Evolutionary conservation across 35 echinoderm and acorn worm species (phyloP).

Genomic region (Apostichopus parvimensis): DNA sequence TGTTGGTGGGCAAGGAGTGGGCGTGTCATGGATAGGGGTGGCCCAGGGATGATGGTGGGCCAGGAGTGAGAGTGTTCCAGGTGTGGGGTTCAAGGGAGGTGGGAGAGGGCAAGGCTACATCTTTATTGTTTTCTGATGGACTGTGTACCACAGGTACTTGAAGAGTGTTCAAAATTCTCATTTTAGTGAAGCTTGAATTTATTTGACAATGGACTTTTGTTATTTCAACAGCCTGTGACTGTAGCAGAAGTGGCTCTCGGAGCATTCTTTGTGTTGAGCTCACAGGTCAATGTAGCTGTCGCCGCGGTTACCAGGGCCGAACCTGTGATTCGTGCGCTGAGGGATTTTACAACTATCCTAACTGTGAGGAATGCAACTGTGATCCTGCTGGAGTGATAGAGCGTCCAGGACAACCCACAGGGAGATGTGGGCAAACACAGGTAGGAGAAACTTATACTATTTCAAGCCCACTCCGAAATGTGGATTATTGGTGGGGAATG

Average conservation of each 20-base stretch:
- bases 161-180: too few species aligned
- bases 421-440: slow-evolving; percentile 90
- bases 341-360: slow-evolving; percentile 85
- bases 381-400: slow-evolving; percentile 92
- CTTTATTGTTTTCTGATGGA: too few species aligned
- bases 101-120: background rate
- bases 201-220: background rate
- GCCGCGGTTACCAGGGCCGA: slow-evolving; percentile 69
- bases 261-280: slow-evolving; percentile 79
- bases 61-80: too few species aligned
- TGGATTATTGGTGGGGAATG: background rate
- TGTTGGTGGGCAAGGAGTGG: too few species aligned
- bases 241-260: slow-evolving; percentile 64
- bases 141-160: too few species aligned
- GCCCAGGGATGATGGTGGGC: too few species aligned
- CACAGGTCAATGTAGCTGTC: slow-evolving; percentile 83
- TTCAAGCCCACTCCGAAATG: background rate
- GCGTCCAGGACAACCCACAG: slow-evolving; percentile 78
- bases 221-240: slow-evolving; percentile 70
- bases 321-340: slow-evolving; percentile 76
- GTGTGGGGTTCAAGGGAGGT: too few species aligned
- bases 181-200: too few species aligned
- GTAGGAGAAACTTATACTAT: slow-evolving; percentile 19
- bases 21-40: too few species aligned
- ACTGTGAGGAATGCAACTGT: slow-evolving; percentile 90